phyloP scores from a whole-genome alignment of 2,113 vertebrate species.

The Acanthisitta chloris region DNA sequence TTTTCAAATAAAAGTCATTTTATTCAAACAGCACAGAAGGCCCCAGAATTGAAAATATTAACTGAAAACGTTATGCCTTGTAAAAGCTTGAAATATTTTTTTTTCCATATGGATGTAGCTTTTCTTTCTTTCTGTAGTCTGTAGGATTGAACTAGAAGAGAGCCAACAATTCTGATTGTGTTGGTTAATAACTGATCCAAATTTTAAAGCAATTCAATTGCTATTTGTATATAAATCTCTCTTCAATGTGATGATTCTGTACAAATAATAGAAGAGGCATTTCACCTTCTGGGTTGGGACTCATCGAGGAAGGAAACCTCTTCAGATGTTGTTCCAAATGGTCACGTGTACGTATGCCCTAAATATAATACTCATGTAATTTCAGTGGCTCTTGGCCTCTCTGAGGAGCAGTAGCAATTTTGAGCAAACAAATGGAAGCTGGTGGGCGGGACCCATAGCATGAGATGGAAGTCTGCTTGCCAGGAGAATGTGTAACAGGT shows the following conservation, averaged over 20 bases:
- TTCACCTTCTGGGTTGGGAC: not conserved
- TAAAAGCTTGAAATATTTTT: not conserved
- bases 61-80: not conserved
- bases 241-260: not conserved
- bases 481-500: not conserved
- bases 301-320: not conserved
- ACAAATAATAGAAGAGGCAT: not conserved
- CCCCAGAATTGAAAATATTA: not conserved
- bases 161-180: not conserved
- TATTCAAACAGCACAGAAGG: not conserved
- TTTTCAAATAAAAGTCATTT: not conserved
- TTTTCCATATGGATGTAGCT: not conserved
- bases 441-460: not conserved
- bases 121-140: not conserved
- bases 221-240: not conserved
- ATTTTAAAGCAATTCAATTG: not conserved
- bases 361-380: not conserved
- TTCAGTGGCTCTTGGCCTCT: not conserved
- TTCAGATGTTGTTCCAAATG: not conserved
- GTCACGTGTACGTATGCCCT: accelerated
- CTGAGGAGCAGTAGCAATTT: not conserved
- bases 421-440: not conserved
- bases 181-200: not conserved
- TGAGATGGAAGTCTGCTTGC: not conserved
- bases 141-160: not conserved